Conservation (phyloP, 2,113 vertebrate species). For the Phainopepla nitens region DNA sequence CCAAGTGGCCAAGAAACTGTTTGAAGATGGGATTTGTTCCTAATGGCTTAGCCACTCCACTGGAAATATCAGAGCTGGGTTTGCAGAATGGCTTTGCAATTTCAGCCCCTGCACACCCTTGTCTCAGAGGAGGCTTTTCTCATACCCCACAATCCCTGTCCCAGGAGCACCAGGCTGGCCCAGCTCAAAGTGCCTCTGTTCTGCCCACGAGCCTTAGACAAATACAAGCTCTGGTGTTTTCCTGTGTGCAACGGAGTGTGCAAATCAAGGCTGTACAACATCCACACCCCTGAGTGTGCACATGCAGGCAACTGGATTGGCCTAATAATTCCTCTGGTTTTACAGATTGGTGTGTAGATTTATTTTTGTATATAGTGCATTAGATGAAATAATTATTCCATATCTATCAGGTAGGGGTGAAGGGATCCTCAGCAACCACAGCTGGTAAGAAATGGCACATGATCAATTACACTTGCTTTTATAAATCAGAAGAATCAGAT, state of each 20-base stretch:
- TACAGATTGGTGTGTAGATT: background rate
- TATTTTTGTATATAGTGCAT: background rate
- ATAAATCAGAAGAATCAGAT: background rate
- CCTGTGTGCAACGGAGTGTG: background rate
- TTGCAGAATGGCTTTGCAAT: background rate
- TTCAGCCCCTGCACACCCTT: background rate
- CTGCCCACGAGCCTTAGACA: accelerated
- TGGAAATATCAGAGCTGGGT: background rate
- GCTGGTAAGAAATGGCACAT: background rate
- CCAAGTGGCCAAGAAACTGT: background rate
- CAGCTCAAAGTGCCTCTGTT: background rate
- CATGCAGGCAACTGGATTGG: background rate
- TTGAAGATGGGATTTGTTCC: background rate
- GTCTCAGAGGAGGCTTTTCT: background rate
- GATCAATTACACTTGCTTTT: background rate
- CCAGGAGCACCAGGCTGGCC: accelerated
- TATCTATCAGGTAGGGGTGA: background rate
- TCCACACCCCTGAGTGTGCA: background rate
- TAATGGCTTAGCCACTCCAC: background rate
- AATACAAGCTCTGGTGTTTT: background rate
- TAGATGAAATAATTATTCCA: background rate
- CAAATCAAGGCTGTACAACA: background rate
- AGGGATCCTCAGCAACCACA: background rate
- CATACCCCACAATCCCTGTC: accelerated
- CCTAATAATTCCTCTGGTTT: background rate